Evolutionary conservation across 1,140 invertebrate species (phyloP).

Genomic region (Bombus polaris): DNA sequence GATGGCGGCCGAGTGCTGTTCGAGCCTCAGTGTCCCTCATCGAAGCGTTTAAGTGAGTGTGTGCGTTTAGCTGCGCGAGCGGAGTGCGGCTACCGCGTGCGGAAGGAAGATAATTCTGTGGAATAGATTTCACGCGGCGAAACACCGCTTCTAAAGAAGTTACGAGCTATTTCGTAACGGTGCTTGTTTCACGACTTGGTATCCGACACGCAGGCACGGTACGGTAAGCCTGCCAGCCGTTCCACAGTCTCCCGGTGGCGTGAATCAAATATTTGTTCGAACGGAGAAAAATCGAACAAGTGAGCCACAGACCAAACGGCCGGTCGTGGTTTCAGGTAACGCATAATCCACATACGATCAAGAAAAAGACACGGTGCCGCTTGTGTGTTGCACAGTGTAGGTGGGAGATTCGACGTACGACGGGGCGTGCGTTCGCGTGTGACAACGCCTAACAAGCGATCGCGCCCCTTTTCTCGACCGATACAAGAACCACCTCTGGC

Average conservation of each 20-base stretch:
- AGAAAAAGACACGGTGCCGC: slow-evolving; percentile 40
- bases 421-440: slow-evolving; percentile 65
- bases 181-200: slow-evolving; percentile 57
- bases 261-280: slow-evolving; percentile 41
- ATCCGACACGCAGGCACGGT: slow-evolving; percentile 54
- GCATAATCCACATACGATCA: slow-evolving; percentile 33
- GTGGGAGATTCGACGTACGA: slow-evolving; percentile 59
- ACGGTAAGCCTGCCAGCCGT: slow-evolving; percentile 45
- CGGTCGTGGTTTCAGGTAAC: slow-evolving; percentile 26
- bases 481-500: slow-evolving; percentile 11
- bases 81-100: slow-evolving; percentile 42
- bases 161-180: slow-evolving; percentile 73
- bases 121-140: slow-evolving; percentile 54
- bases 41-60: slow-evolving; percentile 49
- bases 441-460: slow-evolving; percentile 69
- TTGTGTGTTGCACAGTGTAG: slow-evolving; percentile 53
- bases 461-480: slow-evolving; percentile 44
- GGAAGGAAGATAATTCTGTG: slow-evolving; percentile 45
- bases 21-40: slow-evolving; percentile 55
- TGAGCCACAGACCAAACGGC: neutral
- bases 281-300: neutral
- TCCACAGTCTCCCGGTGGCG: slow-evolving; percentile 14
- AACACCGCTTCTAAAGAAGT: slow-evolving; percentile 43
- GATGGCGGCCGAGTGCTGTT: slow-evolving; percentile 69
- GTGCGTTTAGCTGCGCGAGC: slow-evolving; percentile 31